phyloP scores from a whole-genome alignment of 2,888 invertebrate species.

The Sesamia inferens region DNA sequence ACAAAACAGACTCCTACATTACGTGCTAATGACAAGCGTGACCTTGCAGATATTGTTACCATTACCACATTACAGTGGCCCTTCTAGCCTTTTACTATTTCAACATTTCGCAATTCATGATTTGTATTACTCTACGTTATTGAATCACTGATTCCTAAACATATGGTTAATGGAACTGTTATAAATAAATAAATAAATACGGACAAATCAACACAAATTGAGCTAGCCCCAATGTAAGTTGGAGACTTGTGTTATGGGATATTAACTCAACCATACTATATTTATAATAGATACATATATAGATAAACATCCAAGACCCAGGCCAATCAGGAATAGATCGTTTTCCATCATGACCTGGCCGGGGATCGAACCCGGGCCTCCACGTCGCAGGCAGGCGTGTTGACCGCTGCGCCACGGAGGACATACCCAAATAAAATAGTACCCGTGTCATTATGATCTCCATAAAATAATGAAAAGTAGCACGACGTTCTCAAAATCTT shows the following conservation, averaged over 20 bases:
- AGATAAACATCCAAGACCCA: too few relatives aligned
- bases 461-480: conserved; percentile 31
- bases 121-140: conserved; percentile 40
- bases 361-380: too few relatives aligned
- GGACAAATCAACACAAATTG: too few relatives aligned
- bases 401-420: too few relatives aligned
- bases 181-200: conserved; percentile 15
- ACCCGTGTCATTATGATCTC: neutral
- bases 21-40: conserved; percentile 44
- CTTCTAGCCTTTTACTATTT: conserved; percentile 49
- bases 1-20: conserved; percentile 43
- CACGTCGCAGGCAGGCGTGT: too few relatives aligned
- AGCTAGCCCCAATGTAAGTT: too few relatives aligned
- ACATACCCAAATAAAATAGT: too few relatives aligned
- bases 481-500: conserved; percentile 28
- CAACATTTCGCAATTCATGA: conserved; percentile 29
- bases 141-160: conserved; percentile 4
- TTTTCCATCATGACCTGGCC: too few relatives aligned
- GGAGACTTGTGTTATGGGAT: too few relatives aligned
- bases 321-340: too few relatives aligned
- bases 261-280: too few relatives aligned
- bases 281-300: too few relatives aligned
- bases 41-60: conserved; percentile 51
- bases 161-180: neutral
- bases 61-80: conserved; percentile 20